Evolutionary conservation across 1,140 invertebrate species (phyloP).

Genomic region (Drosophila suzukii): DNA sequence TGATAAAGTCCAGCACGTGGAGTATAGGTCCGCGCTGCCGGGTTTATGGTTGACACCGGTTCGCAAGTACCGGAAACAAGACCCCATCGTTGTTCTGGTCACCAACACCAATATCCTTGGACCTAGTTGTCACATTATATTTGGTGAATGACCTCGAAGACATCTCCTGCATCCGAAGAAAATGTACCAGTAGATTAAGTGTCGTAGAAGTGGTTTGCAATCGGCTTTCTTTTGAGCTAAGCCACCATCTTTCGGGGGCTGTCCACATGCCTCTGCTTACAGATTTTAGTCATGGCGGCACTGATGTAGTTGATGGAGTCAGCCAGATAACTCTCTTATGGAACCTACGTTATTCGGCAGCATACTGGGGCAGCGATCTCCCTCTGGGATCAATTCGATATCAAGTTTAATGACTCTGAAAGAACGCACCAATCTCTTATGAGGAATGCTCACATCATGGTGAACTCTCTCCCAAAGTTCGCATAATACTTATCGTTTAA

Average conservation of each 20-base stretch:
- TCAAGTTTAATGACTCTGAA: background rate
- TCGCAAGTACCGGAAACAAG: no score
- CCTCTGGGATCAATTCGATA: background rate
- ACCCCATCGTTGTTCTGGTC: background rate
- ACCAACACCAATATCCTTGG: background rate
- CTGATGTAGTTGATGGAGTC: background rate
- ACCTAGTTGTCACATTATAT: no score
- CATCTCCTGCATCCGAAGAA: no score
- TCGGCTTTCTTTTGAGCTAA: background rate
- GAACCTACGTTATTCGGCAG: no score
- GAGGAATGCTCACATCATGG: background rate
- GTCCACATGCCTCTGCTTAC: background rate
- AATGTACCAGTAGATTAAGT: no score
- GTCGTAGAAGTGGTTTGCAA: no score
- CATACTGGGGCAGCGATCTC: background rate
- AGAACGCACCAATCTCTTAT: background rate
- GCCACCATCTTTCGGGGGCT: background rate
- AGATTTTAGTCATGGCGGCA: no score
- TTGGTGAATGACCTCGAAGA: no score
- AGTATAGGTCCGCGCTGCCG: constrained; percentile 1
- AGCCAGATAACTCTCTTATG: background rate
- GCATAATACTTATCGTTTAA: background rate
- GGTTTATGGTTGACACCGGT: no score
- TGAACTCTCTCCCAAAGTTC: background rate
- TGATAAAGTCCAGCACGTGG: constrained; percentile 17